phyloP scores from a whole-genome alignment of 2,113 vertebrate genomes.

The Sitta europaea region DNA sequence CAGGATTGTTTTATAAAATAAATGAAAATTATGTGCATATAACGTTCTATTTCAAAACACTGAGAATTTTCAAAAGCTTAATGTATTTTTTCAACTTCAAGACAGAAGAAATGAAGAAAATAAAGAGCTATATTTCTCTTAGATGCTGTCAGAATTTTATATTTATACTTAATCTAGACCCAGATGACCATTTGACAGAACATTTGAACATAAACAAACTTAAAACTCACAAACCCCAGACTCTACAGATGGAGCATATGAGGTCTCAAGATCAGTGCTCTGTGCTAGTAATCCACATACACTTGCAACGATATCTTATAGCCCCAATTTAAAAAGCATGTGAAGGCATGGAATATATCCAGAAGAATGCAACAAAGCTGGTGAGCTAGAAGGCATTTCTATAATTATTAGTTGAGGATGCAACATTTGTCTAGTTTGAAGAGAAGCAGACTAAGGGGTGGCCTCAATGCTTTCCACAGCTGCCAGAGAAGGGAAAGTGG shows the following conservation, averaged over 20 bases:
- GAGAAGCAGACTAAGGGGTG: neutral
- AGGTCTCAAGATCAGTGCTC: neutral
- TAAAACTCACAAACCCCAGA: neutral
- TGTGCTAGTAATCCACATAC: neutral
- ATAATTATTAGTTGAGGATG: neutral
- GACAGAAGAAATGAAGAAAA: neutral
- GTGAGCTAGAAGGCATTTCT: neutral
- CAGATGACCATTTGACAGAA: neutral
- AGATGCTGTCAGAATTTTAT: neutral
- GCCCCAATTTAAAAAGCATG: neutral
- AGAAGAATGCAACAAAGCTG: neutral
- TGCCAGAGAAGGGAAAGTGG: neutral
- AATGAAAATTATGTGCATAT: neutral
- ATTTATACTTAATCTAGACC: neutral
- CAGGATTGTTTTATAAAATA: neutral
- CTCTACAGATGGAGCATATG: neutral
- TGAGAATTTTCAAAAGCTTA: neutral
- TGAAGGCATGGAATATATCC: neutral
- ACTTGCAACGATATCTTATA: neutral
- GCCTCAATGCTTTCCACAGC: neutral
- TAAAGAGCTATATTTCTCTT: neutral
- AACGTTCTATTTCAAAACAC: neutral
- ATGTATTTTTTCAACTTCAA: neutral
- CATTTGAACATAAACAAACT: fast-evolving
- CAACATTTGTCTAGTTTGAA: neutral